Percentiles rank a stretch among this genome's conserved stretches.
Evolutionary conservation across 2,888 invertebrate genomes (phyloP).

Genomic region (Epinotia ramella): DNA sequence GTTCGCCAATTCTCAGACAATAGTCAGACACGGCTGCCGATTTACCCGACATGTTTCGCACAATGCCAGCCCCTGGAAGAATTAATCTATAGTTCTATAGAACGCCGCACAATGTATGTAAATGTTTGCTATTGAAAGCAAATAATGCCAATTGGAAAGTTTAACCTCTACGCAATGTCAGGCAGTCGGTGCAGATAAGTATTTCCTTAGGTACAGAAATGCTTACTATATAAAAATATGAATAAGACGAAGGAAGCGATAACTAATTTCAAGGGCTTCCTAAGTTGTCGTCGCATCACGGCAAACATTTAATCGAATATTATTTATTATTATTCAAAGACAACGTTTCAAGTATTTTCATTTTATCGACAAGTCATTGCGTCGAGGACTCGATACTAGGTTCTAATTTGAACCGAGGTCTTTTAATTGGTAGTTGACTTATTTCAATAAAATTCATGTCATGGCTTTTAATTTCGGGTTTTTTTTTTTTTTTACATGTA

Average conservation of each 20-base stretch:
- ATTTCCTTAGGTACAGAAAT: background rate
- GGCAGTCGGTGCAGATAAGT: background rate
- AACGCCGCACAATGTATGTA: slow-evolving; percentile 16
- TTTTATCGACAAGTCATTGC: no score
- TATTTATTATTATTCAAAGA: no score
- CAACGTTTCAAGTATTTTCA: no score
- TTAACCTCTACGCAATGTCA: background rate
- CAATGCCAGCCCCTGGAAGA: slow-evolving; percentile 31
- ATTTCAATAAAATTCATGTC: no score
- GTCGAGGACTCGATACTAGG: no score
- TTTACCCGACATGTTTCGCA: slow-evolving; percentile 17
- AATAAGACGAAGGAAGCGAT: background rate
- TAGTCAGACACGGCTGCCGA: slow-evolving; percentile 48
- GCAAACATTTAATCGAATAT: no score
- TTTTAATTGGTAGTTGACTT: no score
- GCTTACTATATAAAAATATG: background rate
- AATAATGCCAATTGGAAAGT: slow-evolving; percentile 1
- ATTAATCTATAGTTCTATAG: slow-evolving; percentile 31
- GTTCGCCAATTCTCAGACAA: slow-evolving; percentile 46
- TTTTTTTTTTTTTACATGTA: no score
- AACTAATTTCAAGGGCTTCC: slow-evolving; percentile 7
- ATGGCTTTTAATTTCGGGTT: no score
- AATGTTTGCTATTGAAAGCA: slow-evolving; percentile 21
- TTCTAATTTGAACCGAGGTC: no score
- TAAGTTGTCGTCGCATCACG: no score